Conservation (phyloP, 1,140 invertebrate genomes). For the Drosophila seguyi region DNA sequence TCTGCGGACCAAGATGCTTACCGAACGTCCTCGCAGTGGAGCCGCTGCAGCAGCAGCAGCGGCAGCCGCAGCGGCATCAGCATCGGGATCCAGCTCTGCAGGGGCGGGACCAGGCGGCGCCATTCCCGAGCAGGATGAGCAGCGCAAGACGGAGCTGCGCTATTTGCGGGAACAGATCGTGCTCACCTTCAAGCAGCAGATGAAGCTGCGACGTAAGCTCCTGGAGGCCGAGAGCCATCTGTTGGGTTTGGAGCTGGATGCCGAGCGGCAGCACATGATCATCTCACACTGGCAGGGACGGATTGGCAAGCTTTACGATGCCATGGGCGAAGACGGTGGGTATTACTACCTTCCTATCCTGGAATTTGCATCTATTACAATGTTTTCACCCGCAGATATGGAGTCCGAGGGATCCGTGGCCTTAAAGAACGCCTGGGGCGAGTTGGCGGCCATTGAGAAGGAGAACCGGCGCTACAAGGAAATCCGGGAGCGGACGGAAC, state of each 20-base stretch:
- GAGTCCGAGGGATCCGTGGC: conserved; percentile 89
- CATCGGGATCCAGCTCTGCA: conserved; percentile 2
- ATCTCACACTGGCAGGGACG: conserved; percentile 94
- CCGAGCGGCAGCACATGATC: conserved; percentile 93
- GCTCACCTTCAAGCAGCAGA: conserved; percentile 95
- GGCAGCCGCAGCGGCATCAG: conserved; percentile 23
- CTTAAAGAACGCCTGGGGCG: conserved; percentile 93
- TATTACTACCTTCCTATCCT: neutral
- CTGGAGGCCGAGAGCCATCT: conserved; percentile 95
- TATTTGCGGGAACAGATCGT: conserved; percentile 93
- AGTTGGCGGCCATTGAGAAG: conserved; percentile 92
- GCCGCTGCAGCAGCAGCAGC: conserved; percentile 85
- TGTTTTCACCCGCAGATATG: conserved; percentile 48
- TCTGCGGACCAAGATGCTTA: conserved; percentile 92
- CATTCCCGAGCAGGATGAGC: conserved; percentile 73
- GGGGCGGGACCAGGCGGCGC: conserved; percentile 12
- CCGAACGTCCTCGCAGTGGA: conserved; percentile 87
- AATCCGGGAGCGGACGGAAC: conserved; percentile 90
- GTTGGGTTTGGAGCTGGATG: conserved; percentile 92
- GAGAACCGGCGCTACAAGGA: conserved; percentile 93
- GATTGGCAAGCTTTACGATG: conserved; percentile 90
- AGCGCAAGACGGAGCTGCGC: conserved; percentile 88
- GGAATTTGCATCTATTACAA: neutral
- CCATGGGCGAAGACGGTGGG: conserved; percentile 75
- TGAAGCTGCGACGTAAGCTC: conserved; percentile 92